Base-by-base conservation (phyloP, 2,888 invertebrate species). In the Caenorhabditis virilis region DNA sequence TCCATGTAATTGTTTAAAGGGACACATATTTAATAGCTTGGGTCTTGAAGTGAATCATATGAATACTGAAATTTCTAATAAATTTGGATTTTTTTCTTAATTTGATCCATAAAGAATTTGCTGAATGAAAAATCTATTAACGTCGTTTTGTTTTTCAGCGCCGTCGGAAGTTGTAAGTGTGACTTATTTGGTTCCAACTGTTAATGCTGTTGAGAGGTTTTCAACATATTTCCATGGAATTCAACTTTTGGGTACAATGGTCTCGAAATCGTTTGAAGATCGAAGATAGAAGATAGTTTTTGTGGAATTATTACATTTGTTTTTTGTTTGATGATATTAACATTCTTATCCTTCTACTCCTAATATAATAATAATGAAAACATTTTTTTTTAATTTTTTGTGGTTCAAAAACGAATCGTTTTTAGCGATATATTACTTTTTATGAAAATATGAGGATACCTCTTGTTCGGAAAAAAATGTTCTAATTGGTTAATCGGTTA, bases 161-260 rank as follows among this genome's bases (percentile, higher is more conserved):
- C 30, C 52, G 1, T 5, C 30, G 0, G 25, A 26, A 2, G 47
- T 38, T 0, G 39, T 45, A n/a, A 27, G 20, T 0, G 39, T 64
- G 6, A 20, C 2, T 0, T 71, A 65, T 27, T 20, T 71, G 2
- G 11, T 67, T 15, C 72, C 75, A 4, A 46, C 57, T 1, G 54
- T 69, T 15, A 65, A 72, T 27, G 55, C 52, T 11, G 13, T 72
- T 7, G 75, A 75, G n/a, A 50, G 59, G 43, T 75, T 75, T 57
- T 49, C 69, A 1, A 46, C 45, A 48, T 64, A 68, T 2, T 75
- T 75, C 41, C 54, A 70, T 20, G 25, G 49, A 33, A 35, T 60
- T 15, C 48, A 36, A 26, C 47, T 65, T 2, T 35, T 60, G 36
- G 36, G 53, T 1, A 33, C 43, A 45, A 45, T 45, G 43, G n/a